Conservation (phyloP, 35 echinoderm and acorn worm genomes). For the Acanthaster planci region DNA sequence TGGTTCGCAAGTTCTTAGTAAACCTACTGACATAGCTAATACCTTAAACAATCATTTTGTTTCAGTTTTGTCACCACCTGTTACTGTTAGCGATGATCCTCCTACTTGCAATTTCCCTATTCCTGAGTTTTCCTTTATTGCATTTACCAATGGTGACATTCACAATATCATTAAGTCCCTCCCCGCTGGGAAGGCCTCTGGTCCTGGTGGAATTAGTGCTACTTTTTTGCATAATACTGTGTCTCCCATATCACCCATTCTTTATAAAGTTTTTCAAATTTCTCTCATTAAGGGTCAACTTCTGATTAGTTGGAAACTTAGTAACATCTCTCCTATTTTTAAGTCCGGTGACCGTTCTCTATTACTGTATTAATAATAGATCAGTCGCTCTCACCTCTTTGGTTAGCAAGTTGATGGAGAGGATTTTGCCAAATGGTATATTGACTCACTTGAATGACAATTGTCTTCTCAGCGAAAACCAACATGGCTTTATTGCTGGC, state of each 20-base stretch:
- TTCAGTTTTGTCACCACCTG: neutral
- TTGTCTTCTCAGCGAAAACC: neutral
- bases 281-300: slow-evolving; percentile 8
- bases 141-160: slow-evolving; percentile 6
- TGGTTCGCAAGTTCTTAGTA: slow-evolving; percentile 11
- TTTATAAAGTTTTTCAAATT: slow-evolving; percentile 16
- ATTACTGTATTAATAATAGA: neutral
- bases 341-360: slow-evolving; percentile 20
- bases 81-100: slow-evolving; percentile 1
- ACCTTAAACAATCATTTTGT: slow-evolving; percentile 5
- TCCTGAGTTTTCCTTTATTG: neutral
- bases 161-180: neutral
- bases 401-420: neutral
- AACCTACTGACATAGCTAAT: slow-evolving; percentile 37
- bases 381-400: neutral
- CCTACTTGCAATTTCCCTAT: slow-evolving; percentile 32
- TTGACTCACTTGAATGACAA: neutral
- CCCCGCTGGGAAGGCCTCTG: slow-evolving; percentile 8
- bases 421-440: neutral
- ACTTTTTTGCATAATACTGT: slow-evolving; percentile 11
- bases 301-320: slow-evolving; percentile 31
- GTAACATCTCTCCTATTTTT: slow-evolving; percentile 29
- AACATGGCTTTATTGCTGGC: no score
- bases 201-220: slow-evolving; percentile 5
- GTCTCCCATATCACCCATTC: neutral